Evolutionary conservation across 1,140 invertebrate species (phyloP).

Genomic region (Acromyrmex heyeri): DNA sequence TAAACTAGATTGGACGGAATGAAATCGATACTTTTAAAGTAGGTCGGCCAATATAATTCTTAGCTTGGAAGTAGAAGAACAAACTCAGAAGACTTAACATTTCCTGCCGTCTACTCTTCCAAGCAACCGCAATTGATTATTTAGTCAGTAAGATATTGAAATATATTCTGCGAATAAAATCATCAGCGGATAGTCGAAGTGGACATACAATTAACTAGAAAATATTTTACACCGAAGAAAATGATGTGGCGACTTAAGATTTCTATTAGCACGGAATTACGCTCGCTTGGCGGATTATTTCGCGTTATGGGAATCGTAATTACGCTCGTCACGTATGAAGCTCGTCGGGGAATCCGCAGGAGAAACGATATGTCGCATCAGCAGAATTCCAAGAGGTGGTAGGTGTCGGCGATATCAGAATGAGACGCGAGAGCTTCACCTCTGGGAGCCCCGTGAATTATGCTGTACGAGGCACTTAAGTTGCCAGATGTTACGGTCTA

Average conservation of each 20-base stretch:
- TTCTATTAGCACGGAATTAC: constrained; percentile 51
- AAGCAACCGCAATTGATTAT: constrained; percentile 9
- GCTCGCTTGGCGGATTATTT: constrained; percentile 34
- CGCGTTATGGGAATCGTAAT: constrained; percentile 40
- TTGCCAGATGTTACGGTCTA: constrained; percentile 67
- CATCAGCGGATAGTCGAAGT: neutral
- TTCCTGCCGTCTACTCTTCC: neutral
- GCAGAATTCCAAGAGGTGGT: constrained; percentile 54
- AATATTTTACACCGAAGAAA: neutral
- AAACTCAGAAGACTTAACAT: neutral
- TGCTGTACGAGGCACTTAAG: constrained; percentile 55
- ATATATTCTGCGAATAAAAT: constrained; percentile 6
- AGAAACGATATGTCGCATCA: constrained; percentile 65
- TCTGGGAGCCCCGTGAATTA: constrained; percentile 60
- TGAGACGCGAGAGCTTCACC: constrained; percentile 54
- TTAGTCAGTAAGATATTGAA: constrained; percentile 42
- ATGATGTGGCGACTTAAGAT: neutral
- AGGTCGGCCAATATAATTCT: constrained; percentile 16
- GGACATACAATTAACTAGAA: neutral
- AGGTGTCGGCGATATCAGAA: constrained; percentile 33
- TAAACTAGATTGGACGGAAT: constrained; percentile 12
- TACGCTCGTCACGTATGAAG: constrained; percentile 27
- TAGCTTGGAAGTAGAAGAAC: neutral
- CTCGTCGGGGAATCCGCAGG: constrained; percentile 18
- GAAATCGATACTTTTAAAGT: constrained; percentile 46